Evolutionary conservation across 2,797 vertebrate species (phyloP).

Genomic region (Spondyliosoma cantharus): DNA sequence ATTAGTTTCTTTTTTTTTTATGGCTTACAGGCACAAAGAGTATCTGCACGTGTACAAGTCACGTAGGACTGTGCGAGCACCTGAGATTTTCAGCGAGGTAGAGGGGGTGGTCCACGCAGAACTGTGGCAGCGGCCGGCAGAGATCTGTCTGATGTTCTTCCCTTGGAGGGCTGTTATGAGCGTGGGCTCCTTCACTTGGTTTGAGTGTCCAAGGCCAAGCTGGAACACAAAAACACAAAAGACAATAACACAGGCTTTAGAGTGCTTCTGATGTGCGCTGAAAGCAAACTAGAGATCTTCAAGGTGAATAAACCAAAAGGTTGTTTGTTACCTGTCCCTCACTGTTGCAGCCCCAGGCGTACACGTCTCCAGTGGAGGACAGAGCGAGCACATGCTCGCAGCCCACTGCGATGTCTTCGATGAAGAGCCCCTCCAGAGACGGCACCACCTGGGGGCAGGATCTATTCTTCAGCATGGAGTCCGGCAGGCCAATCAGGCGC

Average conservation of each 20-base stretch:
- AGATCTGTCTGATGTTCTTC: conserved; percentile 86
- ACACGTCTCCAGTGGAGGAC: conserved; percentile 85
- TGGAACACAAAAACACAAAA: conserved; percentile 57
- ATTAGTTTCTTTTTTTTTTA: not conserved
- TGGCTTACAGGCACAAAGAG: not conserved
- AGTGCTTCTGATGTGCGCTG: not conserved
- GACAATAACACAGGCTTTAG: not conserved
- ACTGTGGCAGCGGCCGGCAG: conserved; percentile 88
- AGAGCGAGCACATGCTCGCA: conserved; percentile 86
- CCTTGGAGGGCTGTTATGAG: conserved; percentile 82
- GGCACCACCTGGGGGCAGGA: conserved; percentile 86
- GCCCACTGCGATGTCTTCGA: conserved; percentile 86
- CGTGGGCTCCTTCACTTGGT: conserved; percentile 84
- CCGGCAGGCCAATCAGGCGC: conserved; percentile 86
- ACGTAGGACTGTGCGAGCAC: conserved; percentile 58
- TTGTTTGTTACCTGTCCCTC: conserved; percentile 84
- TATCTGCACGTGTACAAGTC: not conserved
- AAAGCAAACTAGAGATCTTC: not conserved
- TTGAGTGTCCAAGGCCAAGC: conserved; percentile 87
- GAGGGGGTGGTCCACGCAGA: conserved; percentile 87
- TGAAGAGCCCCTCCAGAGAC: conserved; percentile 83
- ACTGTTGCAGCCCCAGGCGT: conserved; percentile 88
- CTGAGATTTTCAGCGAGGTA: conserved; percentile 81
- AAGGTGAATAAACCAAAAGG: not conserved
- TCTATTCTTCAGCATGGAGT: conserved; percentile 87